A percentile compares a stretch with the other conserved stretches of the same genome.
Evolutionary conservation across 1,140 invertebrate genomes (phyloP).

Genomic region (Psix sp.): DNA sequence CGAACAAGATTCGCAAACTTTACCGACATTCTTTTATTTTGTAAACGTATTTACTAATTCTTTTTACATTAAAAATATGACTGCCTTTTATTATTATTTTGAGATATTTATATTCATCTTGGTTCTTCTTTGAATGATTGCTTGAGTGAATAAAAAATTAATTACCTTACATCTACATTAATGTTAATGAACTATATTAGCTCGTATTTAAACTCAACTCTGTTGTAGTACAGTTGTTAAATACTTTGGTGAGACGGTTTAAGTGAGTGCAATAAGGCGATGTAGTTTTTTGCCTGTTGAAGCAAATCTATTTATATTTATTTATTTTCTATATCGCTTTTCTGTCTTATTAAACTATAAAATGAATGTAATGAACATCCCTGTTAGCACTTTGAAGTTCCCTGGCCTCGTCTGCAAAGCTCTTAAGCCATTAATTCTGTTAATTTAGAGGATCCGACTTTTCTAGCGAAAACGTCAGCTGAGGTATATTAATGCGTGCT

Average conservation of each 20-base stretch:
- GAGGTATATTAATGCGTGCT: slow-evolving; percentile 57
- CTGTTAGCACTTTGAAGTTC: slow-evolving; percentile 59
- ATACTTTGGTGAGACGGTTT: slow-evolving; percentile 3
- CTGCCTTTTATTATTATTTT: too few species aligned
- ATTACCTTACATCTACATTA: too few species aligned
- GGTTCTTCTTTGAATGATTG: too few species aligned
- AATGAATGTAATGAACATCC: slow-evolving; percentile 61
- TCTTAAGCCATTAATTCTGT: slow-evolving; percentile 69
- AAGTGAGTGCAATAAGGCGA: slow-evolving; percentile 35
- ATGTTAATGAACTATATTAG: too few species aligned
- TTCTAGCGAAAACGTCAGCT: slow-evolving; percentile 59
- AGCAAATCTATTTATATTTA: slow-evolving; percentile 53
- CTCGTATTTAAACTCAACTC: too few species aligned
- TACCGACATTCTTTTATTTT: too few species aligned
- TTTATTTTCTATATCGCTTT: slow-evolving; percentile 44
- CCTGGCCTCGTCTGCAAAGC: slow-evolving; percentile 57
- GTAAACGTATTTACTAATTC: too few species aligned
- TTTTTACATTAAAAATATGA: too few species aligned
- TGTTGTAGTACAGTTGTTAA: too few species aligned
- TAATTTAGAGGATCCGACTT: slow-evolving; percentile 66
- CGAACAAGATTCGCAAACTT: too few species aligned
- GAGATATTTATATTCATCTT: too few species aligned
- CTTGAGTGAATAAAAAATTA: too few species aligned
- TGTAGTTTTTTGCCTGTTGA: slow-evolving; percentile 28
- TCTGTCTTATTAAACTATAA: slow-evolving; percentile 38